Evolutionary conservation across 2,113 vertebrate genomes (phyloP), one percentile per base, ranked within the genome.

Genomic region (Picathartes gymnocephalus): DNA sequence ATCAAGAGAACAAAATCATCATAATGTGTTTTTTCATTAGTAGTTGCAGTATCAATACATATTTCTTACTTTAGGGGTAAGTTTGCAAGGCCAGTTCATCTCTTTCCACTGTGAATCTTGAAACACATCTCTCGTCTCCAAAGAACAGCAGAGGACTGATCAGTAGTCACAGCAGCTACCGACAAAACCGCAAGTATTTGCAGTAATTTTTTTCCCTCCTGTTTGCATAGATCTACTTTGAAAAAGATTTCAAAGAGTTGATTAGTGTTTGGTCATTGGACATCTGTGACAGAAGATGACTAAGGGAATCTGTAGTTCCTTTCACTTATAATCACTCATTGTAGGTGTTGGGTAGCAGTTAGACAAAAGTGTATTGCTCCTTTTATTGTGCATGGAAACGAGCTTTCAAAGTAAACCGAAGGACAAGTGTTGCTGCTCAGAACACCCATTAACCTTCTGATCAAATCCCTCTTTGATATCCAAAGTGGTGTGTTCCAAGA

Each of bases 221-320:
- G 11, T 74, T 84, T 68, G 64, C 74, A 77, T 5, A 91, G 72
- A 66, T 79, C 45, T 81, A 76, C 88, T 96, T 90, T 95, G 81
- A 94, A 92, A 92, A 88, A 74, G 58, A 84, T 95, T 94, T 96
- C 90, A 93, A 94, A 96, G 91, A 88, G 57, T 89, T 0, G 0
- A 47, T 94, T 92, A 80, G 82, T 93, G 64, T 93, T 95, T 96
- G 77, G 83, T 86, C 89, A 89, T 79, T 90, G 87, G 80, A 72
- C 92, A 93, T 95, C 86, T 96, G 92, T 81, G 94, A 92, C 78
- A 96, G 96, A 97, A 96, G 82, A 96, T 79, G 85, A 94, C 70
- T 35, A 91, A 86, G 51, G 94, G 96, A 96, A 97, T 97, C 86
- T 89, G 92, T 93, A 90, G 89, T 21, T 96, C 72, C 93, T 97